phyloP scores from a whole-genome alignment of 2,797 vertebrate species.

The Centropyge bicolor region DNA sequence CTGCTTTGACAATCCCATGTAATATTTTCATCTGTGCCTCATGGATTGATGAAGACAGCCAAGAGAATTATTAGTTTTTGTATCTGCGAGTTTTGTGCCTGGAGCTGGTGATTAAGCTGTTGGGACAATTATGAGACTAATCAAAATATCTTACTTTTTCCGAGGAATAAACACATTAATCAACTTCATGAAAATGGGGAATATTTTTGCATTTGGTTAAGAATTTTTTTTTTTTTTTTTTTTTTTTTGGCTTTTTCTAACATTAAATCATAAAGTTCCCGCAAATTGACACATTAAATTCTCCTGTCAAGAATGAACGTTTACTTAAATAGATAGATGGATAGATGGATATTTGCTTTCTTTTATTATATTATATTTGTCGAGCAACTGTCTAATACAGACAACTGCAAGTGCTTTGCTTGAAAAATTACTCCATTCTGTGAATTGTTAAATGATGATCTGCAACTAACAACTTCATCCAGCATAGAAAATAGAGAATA shows the following conservation, averaged over 20 bases:
- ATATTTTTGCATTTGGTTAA: no score
- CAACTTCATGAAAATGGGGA: no score
- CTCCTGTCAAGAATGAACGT: no score
- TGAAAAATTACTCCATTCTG: background rate
- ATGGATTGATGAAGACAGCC: background rate
- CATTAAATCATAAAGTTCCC: background rate
- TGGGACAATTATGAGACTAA: background rate
- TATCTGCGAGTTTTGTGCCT: background rate
- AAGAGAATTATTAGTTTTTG: background rate
- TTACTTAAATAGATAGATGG: no score
- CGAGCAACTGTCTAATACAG: background rate
- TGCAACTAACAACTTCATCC: constrained; percentile 13
- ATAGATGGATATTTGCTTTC: no score
- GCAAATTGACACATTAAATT: no score
- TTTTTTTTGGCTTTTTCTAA: no score
- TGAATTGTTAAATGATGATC: constrained; percentile 12
- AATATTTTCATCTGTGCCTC: background rate
- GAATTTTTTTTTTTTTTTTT: no score
- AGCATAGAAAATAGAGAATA: background rate
- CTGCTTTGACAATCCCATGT: background rate
- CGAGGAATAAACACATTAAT: no score
- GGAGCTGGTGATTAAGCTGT: background rate
- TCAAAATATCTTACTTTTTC: no score
- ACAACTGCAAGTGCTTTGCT: constrained; percentile 6
- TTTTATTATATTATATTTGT: no score